These are phyloP conservation scores for Hydrochoerus hydrochaeris DNA, from an alignment of 2,113 vertebrate species.

Conservation along the genomic window DNA sequence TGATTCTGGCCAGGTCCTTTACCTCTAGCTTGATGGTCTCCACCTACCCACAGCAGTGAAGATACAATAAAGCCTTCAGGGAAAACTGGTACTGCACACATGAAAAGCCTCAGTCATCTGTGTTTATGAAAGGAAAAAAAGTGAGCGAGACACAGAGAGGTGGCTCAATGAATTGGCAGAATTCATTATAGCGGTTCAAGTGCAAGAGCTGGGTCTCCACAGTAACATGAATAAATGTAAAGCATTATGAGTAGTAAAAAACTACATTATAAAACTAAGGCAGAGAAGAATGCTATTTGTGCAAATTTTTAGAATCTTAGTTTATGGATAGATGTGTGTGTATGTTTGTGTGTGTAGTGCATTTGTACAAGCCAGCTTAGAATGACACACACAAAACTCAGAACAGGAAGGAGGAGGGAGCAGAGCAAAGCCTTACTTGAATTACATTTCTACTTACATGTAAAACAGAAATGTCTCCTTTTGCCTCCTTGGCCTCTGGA, in stretches of 20 bases:
- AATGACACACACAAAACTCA: neutral
- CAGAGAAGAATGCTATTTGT: neutral
- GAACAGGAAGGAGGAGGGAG: neutral
- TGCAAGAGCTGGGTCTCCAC: neutral
- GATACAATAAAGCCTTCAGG: too few species aligned
- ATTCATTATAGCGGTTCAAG: too few species aligned
- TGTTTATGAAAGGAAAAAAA: neutral
- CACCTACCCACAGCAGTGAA: neutral
- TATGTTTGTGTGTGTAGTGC: neutral
- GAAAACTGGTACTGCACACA: neutral
- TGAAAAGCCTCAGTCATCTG: neutral
- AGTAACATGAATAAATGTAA: too few species aligned
- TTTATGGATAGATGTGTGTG: neutral
- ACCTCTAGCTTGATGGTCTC: constrained; percentile 79
- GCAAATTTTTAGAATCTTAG: neutral
- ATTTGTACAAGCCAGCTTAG: neutral
- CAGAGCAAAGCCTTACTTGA: neutral
- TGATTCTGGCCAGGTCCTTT: constrained; percentile 83
- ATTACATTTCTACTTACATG: neutral
- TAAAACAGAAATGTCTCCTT: neutral
- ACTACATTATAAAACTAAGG: neutral
- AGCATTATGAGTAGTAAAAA: neutral
- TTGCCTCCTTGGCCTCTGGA: neutral
- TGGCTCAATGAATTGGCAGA: neutral
- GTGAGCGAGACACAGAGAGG: neutral